Evolutionary conservation across 37 sponge, comb jelly and placozoan genomes (phyloP).

Genomic region (Mnemiopsis leidyi): DNA sequence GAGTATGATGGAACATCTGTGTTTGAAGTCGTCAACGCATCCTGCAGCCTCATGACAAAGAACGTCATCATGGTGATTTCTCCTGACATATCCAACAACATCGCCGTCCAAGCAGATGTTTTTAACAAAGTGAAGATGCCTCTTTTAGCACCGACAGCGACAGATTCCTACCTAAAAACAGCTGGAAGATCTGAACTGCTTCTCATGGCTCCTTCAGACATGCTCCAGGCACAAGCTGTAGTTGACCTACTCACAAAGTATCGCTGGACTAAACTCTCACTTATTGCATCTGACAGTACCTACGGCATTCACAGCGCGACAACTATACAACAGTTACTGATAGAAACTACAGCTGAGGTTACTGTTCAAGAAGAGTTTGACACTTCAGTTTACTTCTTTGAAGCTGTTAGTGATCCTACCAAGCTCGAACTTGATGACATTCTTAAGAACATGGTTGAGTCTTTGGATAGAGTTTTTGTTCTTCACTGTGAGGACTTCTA

Average conservation of each 20-base stretch:
- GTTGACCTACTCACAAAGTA: slow-evolving; percentile 15
- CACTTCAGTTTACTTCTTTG: slow-evolving; percentile 27
- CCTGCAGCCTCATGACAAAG: not conserved
- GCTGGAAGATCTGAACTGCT: not conserved
- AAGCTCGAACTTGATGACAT: not conserved
- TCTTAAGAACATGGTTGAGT: not conserved
- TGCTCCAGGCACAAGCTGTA: not conserved
- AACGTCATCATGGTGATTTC: slow-evolving; percentile 8
- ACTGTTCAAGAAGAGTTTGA: slow-evolving; percentile 55
- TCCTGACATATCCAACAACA: not conserved
- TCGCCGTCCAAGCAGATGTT: slow-evolving; percentile 31
- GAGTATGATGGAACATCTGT: not conserved
- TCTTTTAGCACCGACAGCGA: not conserved
- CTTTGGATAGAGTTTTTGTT: slow-evolving; percentile 27
- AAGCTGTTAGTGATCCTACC: not conserved
- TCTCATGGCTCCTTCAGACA: not conserved
- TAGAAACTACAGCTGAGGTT: slow-evolving; percentile 28
- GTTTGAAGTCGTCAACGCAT: not conserved
- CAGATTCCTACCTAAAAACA: slow-evolving; percentile 24
- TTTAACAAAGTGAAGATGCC: slow-evolving; percentile 34
- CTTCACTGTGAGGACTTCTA: slow-evolving; percentile 56
- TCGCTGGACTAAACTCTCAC: not conserved
- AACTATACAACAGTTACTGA: not conserved
- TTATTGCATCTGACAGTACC: slow-evolving; percentile 15
- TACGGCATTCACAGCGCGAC: slow-evolving; percentile 56